These are phyloP conservation scores for Menura novaehollandiae DNA, from an alignment of 2,113 vertebrate species.

Conservation along the genomic window DNA sequence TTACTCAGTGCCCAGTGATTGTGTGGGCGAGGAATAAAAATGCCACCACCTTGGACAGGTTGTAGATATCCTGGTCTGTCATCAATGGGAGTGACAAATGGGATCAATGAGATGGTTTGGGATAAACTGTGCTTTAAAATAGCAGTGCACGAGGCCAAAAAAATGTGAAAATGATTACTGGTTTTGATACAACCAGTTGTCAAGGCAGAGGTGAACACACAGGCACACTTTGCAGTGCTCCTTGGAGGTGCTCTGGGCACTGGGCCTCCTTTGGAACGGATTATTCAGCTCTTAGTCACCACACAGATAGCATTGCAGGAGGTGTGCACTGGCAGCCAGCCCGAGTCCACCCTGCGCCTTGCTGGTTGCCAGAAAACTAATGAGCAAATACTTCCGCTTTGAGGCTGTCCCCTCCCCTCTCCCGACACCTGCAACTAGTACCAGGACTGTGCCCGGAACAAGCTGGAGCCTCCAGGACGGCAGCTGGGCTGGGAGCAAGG, in stretches of 20 bases:
- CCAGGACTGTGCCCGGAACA: not conserved
- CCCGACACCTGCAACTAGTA: not conserved
- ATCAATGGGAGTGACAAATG: not conserved
- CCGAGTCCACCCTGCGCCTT: not conserved
- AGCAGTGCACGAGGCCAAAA: not conserved
- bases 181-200: not conserved
- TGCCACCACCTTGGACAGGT: not conserved
- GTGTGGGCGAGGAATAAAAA: not conserved
- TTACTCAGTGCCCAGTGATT: not conserved
- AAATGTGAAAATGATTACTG: not conserved
- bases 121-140: not conserved
- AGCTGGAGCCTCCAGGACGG: not conserved
- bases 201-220: not conserved
- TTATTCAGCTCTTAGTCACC: not conserved
- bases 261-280: not conserved
- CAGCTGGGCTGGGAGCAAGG: not conserved
- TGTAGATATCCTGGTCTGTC: not conserved
- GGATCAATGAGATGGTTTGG: not conserved
- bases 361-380: not conserved
- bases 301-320: not conserved
- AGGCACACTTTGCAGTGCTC: not conserved
- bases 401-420: conserved; percentile 5
- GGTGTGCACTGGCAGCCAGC: not conserved
- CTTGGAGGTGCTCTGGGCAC: not conserved
- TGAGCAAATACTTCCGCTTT: conserved; percentile 27